Base-by-base conservation (phyloP, 2,113 vertebrate species). In the Tor tambroides region DNA sequence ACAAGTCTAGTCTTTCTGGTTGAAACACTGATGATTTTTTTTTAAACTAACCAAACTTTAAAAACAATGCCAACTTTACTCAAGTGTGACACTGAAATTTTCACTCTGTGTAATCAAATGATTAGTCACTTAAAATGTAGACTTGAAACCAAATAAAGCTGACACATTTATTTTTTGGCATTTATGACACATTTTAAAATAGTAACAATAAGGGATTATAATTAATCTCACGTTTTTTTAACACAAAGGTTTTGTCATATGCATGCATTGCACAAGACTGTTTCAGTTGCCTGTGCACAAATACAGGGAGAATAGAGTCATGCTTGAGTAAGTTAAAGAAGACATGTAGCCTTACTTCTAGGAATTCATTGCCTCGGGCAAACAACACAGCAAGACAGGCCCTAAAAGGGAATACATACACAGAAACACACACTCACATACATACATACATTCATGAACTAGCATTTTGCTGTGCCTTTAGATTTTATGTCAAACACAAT, bases 301-400 rank as follows among this genome's bases (percentile, higher is more conserved):
- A 72, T 67, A 76, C 11, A 43, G 41, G 41, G n/a, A n/a, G 65
- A 26, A 6, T 88, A 86, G 41, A 43, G 43, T 65, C 8, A 15
- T 26, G 77, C 49, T 65, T 80, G 17, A 74, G 12, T 54, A 23
- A 67, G 56, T 59, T 30, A 69, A 41, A n/a, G 49, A 54, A 71
- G 43, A 51, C 32, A 81, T 59, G 38, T 83, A 35, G 46, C 46
- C 38, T 85, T 74, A 69, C 77, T 87, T 89, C 89, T 91, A 93
- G 93, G 93, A 94, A 95, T 95, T 92, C 85, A 84, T 87, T 88
- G 92, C 94, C 94, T 92, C 90, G 84, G 92, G 92, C 91, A 92
- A 93, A 90, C 90, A 90, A 91, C 85, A 93, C 92, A 94, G 87
- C 81, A 86, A 86, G 61, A 74, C 84, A 86, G 86, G 80, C 87